phyloP scores from a whole-genome alignment of 2,113 vertebrate genomes.

The Scolopax mira region DNA sequence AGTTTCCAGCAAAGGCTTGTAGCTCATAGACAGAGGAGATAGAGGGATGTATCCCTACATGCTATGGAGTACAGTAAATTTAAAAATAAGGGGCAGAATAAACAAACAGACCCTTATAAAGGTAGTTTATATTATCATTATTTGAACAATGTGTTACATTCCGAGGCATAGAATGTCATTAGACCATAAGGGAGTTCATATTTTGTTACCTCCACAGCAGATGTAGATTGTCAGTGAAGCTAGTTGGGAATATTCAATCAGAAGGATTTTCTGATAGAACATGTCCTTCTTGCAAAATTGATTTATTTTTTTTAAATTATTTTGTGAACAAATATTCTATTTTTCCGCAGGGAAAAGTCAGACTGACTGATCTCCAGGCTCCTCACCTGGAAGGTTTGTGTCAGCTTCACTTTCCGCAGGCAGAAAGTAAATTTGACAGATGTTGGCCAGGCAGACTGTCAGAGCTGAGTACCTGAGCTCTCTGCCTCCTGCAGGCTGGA shows the following conservation, averaged over 20 bases:
- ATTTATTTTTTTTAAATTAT: neutral
- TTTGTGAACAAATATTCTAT: neutral
- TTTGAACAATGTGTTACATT: neutral
- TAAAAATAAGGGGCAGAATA: neutral
- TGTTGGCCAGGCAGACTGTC: neutral
- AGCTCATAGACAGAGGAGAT: neutral
- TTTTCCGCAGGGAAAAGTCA: constrained; percentile 8
- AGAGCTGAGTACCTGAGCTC: neutral
- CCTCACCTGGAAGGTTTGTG: neutral
- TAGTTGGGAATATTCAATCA: neutral
- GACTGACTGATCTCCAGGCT: neutral
- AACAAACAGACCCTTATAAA: neutral
- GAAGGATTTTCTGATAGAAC: neutral
- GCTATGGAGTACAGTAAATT: neutral
- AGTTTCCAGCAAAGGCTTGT: neutral
- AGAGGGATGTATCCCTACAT: fast-evolving
- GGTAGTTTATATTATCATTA: neutral
- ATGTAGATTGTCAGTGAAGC: neutral
- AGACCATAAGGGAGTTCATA: neutral
- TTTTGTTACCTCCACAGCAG: neutral
- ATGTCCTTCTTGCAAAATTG: neutral
- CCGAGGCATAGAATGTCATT: neutral
- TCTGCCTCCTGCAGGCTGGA: neutral
- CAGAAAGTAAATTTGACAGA: neutral
- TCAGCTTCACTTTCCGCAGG: neutral